Conservation (phyloP, 2,797 vertebrate species). For the Ciconia nigra region DNA sequence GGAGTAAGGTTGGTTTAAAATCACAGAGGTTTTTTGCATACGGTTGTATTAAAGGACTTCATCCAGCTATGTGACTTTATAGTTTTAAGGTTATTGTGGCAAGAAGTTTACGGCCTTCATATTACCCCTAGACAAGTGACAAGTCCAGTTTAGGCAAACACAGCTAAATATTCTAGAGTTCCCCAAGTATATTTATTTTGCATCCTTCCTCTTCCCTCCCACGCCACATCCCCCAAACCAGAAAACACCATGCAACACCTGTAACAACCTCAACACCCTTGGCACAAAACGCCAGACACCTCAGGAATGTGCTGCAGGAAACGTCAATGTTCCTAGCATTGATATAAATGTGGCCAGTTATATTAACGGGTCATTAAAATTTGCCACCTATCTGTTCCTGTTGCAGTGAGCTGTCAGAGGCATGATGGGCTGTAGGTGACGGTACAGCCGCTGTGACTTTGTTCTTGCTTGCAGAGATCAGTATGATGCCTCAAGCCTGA, state of each 20-base stretch:
- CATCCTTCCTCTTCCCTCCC: background rate
- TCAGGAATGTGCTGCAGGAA: background rate
- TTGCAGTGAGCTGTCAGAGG: background rate
- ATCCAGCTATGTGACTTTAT: background rate
- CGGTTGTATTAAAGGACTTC: background rate
- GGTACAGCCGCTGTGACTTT: rapidly evolving
- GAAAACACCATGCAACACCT: background rate
- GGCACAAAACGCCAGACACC: background rate
- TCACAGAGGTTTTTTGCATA: background rate
- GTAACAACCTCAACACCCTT: background rate
- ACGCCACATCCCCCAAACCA: background rate
- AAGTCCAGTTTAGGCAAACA: background rate
- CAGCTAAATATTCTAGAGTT: background rate
- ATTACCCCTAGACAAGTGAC: background rate
- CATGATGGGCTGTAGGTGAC: background rate
- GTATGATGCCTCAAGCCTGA: rapidly evolving
- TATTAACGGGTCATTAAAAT: background rate
- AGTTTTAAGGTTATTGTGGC: background rate
- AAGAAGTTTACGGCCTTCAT: background rate
- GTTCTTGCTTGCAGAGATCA: background rate
- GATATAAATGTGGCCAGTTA: background rate
- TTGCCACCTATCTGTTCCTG: background rate
- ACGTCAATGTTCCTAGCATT: background rate
- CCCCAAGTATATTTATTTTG: background rate
- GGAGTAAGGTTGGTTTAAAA: background rate